Percentiles rank a stretch among this genome's conserved stretches.
Evolutionary conservation across 1,140 invertebrate genomes (phyloP).

Genomic region (Cataglyphis hispanica): DNA sequence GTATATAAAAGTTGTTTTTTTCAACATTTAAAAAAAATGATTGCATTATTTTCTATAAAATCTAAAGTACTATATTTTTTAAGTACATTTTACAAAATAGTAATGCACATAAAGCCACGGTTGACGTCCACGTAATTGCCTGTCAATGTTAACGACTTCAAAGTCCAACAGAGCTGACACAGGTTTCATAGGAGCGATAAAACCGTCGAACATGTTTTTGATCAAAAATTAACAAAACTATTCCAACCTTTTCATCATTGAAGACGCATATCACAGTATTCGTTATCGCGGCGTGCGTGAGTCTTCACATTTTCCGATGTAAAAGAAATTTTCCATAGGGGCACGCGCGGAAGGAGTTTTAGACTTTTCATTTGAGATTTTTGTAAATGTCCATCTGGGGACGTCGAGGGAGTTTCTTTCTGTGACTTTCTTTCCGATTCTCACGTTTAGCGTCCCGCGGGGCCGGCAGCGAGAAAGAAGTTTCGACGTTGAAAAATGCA

Average conservation of each 20-base stretch:
- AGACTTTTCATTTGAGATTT: slow-evolving; percentile 64
- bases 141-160: slow-evolving; percentile 58
- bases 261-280: background rate
- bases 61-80: background rate
- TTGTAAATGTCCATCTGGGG: slow-evolving; percentile 61
- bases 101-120: background rate
- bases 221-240: slow-evolving; percentile 56
- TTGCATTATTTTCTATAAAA: background rate
- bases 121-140: slow-evolving; percentile 51
- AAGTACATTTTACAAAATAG: slow-evolving; percentile 24
- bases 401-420: slow-evolving; percentile 55
- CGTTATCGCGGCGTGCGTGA: slow-evolving; percentile 1
- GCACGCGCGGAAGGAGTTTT: slow-evolving; percentile 33
- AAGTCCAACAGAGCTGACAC: slow-evolving; percentile 31
- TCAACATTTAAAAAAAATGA: background rate
- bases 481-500: slow-evolving; percentile 75
- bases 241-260: background rate
- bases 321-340: slow-evolving; percentile 45
- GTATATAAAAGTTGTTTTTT: too few relatives aligned
- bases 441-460: slow-evolving; percentile 47
- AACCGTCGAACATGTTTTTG: background rate
- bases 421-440: slow-evolving; percentile 68
- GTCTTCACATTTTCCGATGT: background rate
- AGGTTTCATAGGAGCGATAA: slow-evolving; percentile 40
- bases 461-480: slow-evolving; percentile 50